Percentiles rank a stretch among this genome's conserved stretches.
Evolutionary conservation across 2,888 invertebrate species (phyloP).

Genomic region (Venustoraphidia nigricollis): DNA sequence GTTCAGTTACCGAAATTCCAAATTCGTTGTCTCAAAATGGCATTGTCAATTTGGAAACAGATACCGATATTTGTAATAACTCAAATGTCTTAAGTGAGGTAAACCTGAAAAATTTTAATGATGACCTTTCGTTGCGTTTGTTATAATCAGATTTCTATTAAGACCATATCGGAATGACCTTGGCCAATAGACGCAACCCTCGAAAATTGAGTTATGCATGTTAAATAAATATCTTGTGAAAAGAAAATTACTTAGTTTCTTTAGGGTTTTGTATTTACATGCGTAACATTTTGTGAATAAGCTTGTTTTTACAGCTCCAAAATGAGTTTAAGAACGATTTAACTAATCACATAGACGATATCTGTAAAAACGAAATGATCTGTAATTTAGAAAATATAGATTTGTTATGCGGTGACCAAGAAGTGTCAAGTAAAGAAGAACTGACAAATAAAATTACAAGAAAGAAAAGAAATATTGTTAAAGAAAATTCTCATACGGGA

Average conservation of each 20-base stretch:
- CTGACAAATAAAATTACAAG: slow-evolving; percentile 20
- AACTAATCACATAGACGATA: slow-evolving; percentile 8
- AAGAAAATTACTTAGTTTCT: background rate
- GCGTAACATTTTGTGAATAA: too few species aligned
- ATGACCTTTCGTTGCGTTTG: too few species aligned
- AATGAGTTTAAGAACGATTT: too few species aligned
- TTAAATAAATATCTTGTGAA: too few species aligned
- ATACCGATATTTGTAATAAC: slow-evolving; percentile 9
- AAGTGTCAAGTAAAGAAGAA: slow-evolving; percentile 15
- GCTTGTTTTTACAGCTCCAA: too few species aligned
- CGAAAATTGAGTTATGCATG: too few species aligned
- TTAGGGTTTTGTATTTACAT: background rate
- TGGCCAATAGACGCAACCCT: too few species aligned
- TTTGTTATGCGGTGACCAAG: slow-evolving; percentile 16
- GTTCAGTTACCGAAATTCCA: slow-evolving; percentile 33
- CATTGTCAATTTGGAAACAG: slow-evolving; percentile 26
- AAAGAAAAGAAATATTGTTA: slow-evolving; percentile 11
- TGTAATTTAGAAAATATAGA: slow-evolving; percentile 17
- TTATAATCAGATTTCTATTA: too few species aligned
- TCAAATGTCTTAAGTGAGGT: too few species aligned
- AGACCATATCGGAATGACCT: too few species aligned
- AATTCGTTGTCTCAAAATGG: slow-evolving; percentile 32
- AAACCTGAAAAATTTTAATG: too few species aligned
- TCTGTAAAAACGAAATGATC: slow-evolving; percentile 20
- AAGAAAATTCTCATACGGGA: slow-evolving; percentile 9